These are phyloP conservation scores for Upupa epops DNA, from an alignment of 2,113 vertebrate species.

Conservation along the genomic window DNA sequence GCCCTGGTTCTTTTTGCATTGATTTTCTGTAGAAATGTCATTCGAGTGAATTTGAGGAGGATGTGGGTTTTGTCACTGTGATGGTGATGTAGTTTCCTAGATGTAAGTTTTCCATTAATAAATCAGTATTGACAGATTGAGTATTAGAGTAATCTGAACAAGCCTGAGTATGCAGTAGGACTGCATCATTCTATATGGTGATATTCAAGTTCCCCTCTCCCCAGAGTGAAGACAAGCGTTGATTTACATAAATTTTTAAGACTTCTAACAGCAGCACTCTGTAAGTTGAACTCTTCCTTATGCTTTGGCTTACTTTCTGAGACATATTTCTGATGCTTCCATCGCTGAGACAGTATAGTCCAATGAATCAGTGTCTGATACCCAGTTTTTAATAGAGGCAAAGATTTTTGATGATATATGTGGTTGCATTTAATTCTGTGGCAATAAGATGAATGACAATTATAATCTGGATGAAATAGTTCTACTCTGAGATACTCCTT, in stretches of 20 bases:
- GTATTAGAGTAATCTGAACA: conserved; percentile 30
- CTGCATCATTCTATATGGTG: neutral
- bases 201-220: neutral
- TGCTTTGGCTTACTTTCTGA: conserved; percentile 13
- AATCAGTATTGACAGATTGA: conserved; percentile 40
- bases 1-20: neutral
- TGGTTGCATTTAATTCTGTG: neutral
- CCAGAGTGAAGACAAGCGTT: conserved; percentile 6
- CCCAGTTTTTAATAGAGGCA: neutral
- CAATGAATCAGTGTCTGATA: conserved; percentile 5
- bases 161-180: neutral
- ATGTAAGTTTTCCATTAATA: conserved; percentile 43
- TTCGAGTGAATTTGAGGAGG: conserved; percentile 38
- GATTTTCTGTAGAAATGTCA: conserved; percentile 41
- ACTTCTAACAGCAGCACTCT: conserved; percentile 32
- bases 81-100: conserved; percentile 2
- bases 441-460: neutral
- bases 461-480: neutral
- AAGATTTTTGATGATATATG: neutral
- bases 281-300: neutral
- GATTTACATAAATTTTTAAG: conserved; percentile 34
- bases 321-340: conserved; percentile 15
- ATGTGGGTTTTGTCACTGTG: conserved; percentile 50
- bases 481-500: neutral
- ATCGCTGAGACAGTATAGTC: neutral